Conservation (phyloP, 2,888 invertebrate genomes). For the Siphonodentalium dalli region DNA sequence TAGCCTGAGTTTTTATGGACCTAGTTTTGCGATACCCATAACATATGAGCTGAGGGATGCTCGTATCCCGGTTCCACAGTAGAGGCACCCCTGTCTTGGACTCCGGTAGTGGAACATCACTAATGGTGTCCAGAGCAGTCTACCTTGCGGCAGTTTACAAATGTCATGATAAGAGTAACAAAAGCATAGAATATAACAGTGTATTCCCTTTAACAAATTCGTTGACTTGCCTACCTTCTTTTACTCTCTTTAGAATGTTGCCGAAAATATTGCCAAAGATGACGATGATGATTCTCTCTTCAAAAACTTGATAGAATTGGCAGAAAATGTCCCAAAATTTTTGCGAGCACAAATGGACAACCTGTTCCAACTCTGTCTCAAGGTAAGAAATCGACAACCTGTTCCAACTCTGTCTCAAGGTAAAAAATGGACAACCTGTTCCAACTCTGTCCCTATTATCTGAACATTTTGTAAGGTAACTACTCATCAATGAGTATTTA, state of each 20-base stretch:
- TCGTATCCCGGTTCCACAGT: too few relatives aligned
- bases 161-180: too few relatives aligned
- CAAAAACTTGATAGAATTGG: slow-evolving; percentile 92
- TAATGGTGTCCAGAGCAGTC: too few relatives aligned
- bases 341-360: slow-evolving; percentile 84
- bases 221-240: not conserved
- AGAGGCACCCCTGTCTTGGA: too few relatives aligned
- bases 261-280: slow-evolving; percentile 82
- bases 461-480: too few relatives aligned
- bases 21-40: too few relatives aligned
- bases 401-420: slow-evolving; percentile 87
- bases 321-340: slow-evolving; percentile 91
- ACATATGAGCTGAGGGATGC: too few relatives aligned
- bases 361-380: slow-evolving; percentile 88
- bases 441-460: slow-evolving; percentile 85
- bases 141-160: too few relatives aligned
- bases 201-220: not conserved
- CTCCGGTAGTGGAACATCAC: too few relatives aligned
- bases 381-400: slow-evolving; percentile 82
- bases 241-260: slow-evolving; percentile 71
- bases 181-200: not conserved
- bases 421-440: slow-evolving; percentile 82
- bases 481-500: too few relatives aligned
- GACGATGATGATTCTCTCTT: slow-evolving; percentile 86
- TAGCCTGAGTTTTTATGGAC: too few relatives aligned